Base-by-base conservation (phyloP, 2,113 vertebrate species). In the Entelurus aequoreus region DNA sequence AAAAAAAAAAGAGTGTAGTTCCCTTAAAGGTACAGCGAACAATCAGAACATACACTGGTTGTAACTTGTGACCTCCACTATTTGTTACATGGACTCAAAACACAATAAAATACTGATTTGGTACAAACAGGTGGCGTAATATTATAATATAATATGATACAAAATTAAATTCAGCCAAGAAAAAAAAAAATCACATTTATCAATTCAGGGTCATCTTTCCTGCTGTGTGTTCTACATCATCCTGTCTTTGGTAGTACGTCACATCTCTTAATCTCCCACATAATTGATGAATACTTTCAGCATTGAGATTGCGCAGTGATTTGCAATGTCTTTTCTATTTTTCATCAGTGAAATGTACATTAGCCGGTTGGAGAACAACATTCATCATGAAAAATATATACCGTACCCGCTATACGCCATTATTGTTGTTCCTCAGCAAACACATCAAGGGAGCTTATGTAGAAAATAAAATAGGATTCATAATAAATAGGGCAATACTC, bases 11-110 rank as follows among this genome's bases (percentile, higher is more conserved):
- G 65, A 68, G n/a, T 19, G 60, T 55, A 65, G 66, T 68, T 78
- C 82, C 71, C 85, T 88, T 88, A 88, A 88, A 88, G 87, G 72
- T 79, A 87, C 87, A 88, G 84, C 66, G 73, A 63, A 84, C 63
- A 1, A 72, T 66, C 9, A 65, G 73, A 54, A 57, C 66, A 16
- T 50, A 66, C 58, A 63, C 62, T 74, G 60, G n/a, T n/a, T n/a
- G n/a, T n/a, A n/a, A n/a, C 49, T 10, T 54, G 67, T 68, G 66
- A 80, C 66, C 75, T 68, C 54, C 71, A 78, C 56, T 7, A 13
- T 11, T 5, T 56, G n/a, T 11, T 38, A 38, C 28, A 54, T 37
- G 14, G 37, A 42, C 14, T 40, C 15, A 59, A 11, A 69, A n/a
- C 60, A 50, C 35, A 70, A 64, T 44, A 52, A 77, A 63, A 72